phyloP scores from a whole-genome alignment of 2,113 vertebrate genomes.

The Probosciger aterrimus region DNA sequence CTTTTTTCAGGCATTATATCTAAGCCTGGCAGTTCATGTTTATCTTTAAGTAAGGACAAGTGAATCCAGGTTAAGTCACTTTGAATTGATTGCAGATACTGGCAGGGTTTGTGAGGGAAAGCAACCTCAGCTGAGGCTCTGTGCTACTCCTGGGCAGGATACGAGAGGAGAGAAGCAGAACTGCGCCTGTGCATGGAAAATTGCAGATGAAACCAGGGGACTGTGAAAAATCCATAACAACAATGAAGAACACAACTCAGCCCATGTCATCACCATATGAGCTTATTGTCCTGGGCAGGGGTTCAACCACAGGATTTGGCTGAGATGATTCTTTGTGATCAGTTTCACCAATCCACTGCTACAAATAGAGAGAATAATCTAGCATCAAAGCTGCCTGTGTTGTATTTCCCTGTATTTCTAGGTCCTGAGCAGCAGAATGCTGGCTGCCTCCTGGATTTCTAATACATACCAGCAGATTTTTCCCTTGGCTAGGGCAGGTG shows the following conservation, averaged over 20 bases:
- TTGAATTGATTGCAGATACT: neutral
- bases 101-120: neutral
- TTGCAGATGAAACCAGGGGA: neutral
- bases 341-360: neutral
- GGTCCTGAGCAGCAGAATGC: neutral
- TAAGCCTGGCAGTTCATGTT: neutral
- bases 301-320: constrained; percentile 1
- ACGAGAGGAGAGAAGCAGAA: neutral
- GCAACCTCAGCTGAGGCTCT: neutral
- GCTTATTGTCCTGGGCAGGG: constrained; percentile 12
- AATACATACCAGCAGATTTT: neutral
- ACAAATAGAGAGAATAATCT: neutral
- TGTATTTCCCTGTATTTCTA: neutral
- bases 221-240: constrained; percentile 27
- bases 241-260: neutral
- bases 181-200: neutral
- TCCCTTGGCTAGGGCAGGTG: neutral
- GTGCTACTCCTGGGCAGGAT: neutral
- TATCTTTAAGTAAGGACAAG: neutral
- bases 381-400: neutral
- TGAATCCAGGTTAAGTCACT: fast-evolving
- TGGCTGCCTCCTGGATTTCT: neutral
- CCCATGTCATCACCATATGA: neutral
- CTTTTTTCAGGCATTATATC: neutral
- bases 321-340: constrained; percentile 7